These are phyloP conservation scores for Polia nebulosa DNA, from an alignment of 2,888 invertebrate species.

Conservation along the genomic window DNA sequence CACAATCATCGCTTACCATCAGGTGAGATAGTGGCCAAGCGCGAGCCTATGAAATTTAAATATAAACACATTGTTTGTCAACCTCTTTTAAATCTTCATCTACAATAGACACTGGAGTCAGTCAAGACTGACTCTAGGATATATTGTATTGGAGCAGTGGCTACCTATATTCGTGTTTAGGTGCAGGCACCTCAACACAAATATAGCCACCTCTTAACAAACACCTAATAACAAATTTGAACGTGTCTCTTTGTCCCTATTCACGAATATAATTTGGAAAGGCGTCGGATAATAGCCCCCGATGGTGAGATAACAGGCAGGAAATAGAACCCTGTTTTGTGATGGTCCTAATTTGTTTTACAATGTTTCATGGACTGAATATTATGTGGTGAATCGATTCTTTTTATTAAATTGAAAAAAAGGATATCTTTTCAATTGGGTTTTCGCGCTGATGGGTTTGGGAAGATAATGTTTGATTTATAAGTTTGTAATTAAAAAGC, in stretches of 20 bases:
- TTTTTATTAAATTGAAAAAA: constrained; percentile 51
- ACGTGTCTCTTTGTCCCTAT: constrained; percentile 56
- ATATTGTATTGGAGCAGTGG: too few species aligned
- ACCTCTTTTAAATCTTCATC: background rate
- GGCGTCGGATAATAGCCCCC: constrained; percentile 69
- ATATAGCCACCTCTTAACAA: constrained; percentile 48
- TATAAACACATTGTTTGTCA: too few species aligned
- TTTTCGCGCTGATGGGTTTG: background rate
- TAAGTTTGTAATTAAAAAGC: too few species aligned
- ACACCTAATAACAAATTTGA: constrained; percentile 56
- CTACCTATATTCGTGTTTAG: too few species aligned
- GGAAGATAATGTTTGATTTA: too few species aligned
- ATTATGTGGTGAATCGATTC: constrained; percentile 33
- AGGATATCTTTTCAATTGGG: constrained; percentile 16
- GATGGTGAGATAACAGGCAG: constrained; percentile 65
- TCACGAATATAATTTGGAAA: constrained; percentile 69
- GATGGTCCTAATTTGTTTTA: constrained; percentile 57
- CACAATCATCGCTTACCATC: too few species aligned
- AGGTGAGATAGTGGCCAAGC: too few species aligned
- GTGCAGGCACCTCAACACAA: constrained; percentile 19
- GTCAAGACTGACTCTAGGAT: too few species aligned
- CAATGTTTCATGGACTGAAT: constrained; percentile 43
- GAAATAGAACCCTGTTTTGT: constrained; percentile 70
- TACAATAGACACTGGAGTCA: background rate
- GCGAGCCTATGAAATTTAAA: too few species aligned